Base-by-base conservation (phyloP, 2,888 invertebrate genomes). In the Folsomia manolachei region DNA sequence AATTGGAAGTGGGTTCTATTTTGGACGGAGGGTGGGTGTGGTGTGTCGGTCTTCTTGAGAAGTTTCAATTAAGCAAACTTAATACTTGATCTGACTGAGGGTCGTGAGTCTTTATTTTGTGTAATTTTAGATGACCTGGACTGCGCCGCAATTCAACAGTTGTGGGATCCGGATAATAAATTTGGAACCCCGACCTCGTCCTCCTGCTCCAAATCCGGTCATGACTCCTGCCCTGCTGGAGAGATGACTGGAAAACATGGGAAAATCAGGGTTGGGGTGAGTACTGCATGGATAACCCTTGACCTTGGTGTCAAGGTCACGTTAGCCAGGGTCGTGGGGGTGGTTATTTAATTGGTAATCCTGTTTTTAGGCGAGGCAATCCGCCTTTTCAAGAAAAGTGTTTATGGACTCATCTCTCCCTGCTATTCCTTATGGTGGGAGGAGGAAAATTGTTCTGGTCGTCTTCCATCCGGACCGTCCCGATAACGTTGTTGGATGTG, bases 131-230 rank as follows among this genome's bases (percentile, higher is more conserved):
- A 81, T 77, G 71, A 80, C 64, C 69, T 75, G 25, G 81, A 92
- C 81, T 95, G 95, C 83, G 91, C 95, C 83, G 90, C 92, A 74
- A 85, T 95, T 4, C 93, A 94, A 83, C 84, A 91, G 39, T 89
- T 95, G 0, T 94, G 93, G 81, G 93, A 95, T 85, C 94, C 94
- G 0, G 89, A 91, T 75, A 90, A 90, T 75, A 87, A 87, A 64
- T 79, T 81, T 26, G 82, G 82, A 56, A 84, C 87, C 18, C n/a
- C 56, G 21, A 76, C 77, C 1, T 56, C 56, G 21, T 76, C 77
- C 1, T 77, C 80, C n/a, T 84, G 84, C 69, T 81, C 82, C 0
- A 78, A 78, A 62, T 69, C 72, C 4, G 75, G 80, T 53, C 82
- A 82, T n/a, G 77, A 77, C 4, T 77, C 79, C 18, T 84, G 84